Percentiles rank a stretch among this genome's conserved stretches.
Evolutionary conservation across 2,797 vertebrate species (phyloP).

Genomic region (Simalia tracyae): DNA sequence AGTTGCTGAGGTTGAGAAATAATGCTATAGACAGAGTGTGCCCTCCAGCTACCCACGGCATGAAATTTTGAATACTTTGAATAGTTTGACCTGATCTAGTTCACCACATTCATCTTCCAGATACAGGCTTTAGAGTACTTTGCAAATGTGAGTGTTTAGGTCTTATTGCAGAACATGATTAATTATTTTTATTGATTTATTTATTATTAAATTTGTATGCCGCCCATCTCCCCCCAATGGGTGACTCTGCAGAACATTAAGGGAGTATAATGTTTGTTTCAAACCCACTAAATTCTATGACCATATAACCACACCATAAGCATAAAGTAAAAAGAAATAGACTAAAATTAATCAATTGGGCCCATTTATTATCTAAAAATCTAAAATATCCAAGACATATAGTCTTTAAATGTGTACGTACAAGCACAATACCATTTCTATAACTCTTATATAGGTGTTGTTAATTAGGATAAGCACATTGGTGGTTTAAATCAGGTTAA

Average conservation of each 20-base stretch:
- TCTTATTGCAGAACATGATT: not conserved
- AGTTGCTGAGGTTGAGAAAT: no score
- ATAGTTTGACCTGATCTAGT: not conserved
- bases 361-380: not conserved
- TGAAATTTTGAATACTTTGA: not conserved
- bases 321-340: not conserved
- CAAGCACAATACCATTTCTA: not conserved
- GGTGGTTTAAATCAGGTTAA: not conserved
- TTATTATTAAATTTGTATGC: no score
- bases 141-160: not conserved
- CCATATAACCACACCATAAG: not conserved
- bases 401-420: not conserved
- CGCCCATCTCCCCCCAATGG: no score
- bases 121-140: not conserved
- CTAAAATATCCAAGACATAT: not conserved
- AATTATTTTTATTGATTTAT: not conserved
- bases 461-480: not conserved
- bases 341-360: not conserved
- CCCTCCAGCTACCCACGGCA: not conserved
- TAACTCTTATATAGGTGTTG: not conserved
- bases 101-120: not conserved
- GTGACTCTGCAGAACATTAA: not conserved
- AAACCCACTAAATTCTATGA: not conserved
- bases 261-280: not conserved
- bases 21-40: not conserved